Conservation (phyloP, 1,140 invertebrate genomes). For the Oncopeltus fasciatus region DNA sequence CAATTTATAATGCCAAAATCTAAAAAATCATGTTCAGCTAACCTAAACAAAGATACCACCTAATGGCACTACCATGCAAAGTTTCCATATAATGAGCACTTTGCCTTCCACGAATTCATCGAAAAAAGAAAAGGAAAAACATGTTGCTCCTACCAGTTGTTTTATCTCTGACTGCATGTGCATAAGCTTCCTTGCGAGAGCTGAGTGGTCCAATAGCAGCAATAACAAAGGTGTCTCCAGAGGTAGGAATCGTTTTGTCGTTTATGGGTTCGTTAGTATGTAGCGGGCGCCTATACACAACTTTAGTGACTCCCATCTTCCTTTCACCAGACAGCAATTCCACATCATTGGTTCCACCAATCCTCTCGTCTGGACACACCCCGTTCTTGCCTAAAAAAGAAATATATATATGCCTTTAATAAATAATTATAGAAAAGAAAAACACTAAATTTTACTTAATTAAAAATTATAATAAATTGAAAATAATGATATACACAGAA, state of each 20-base stretch:
- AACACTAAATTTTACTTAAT: too few relatives aligned
- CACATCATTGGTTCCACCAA: slow-evolving; percentile 70
- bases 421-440: too few relatives aligned
- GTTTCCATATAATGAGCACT: too few relatives aligned
- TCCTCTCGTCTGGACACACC: slow-evolving; percentile 67
- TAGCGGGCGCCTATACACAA: slow-evolving; percentile 59
- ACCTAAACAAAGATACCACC: too few relatives aligned
- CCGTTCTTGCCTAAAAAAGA: slow-evolving; percentile 38
- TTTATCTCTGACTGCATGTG: slow-evolving; percentile 54
- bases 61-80: too few relatives aligned
- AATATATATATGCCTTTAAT: slow-evolving; percentile 41
- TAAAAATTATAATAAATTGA: too few relatives aligned
- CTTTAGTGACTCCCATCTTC: slow-evolving; percentile 65
- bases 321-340: slow-evolving; percentile 54
- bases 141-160: slow-evolving; percentile 36
- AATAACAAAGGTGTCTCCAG: slow-evolving; percentile 59
- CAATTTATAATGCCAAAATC: too few relatives aligned
- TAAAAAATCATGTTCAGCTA: too few relatives aligned
- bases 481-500: too few relatives aligned
- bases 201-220: slow-evolving; percentile 77
- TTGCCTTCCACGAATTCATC: too few relatives aligned
- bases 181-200: slow-evolving; percentile 61
- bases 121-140: too few relatives aligned
- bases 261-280: slow-evolving; percentile 55
- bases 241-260: slow-evolving; percentile 49